Base-by-base conservation (phyloP, 2,888 invertebrate species). In the Aphodius granarius region DNA sequence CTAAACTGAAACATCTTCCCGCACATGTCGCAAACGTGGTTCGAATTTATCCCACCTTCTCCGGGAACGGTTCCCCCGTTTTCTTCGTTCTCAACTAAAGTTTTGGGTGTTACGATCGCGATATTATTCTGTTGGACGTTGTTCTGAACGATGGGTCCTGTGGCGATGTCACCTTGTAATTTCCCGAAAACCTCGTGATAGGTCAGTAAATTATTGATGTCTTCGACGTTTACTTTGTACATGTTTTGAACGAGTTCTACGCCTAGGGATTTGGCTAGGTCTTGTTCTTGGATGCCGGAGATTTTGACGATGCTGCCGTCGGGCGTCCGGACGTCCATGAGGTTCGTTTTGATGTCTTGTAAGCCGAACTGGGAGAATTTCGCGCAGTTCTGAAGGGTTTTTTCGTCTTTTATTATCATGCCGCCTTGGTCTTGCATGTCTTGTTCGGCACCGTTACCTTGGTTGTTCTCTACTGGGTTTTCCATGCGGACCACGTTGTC, bases 1-100 rank as follows among this genome's bases (percentile, higher is more conserved):
- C 95, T 92, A 86, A 94, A 95, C 83, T 94, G 94, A 87, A 95
- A 95, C 88, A 94, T 93, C 88, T 95, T 95, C 73, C 94, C 94
- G 83, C 95, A 95, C 77, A 95, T 91, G 86, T 95, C 95, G 86
- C 95, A 95, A 17, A 93, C 90, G 86, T 95, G 95, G 78, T 78
- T 89, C 18, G 92, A 92, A 22, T 88, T 88, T 16, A 89, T 88
- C 3, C 91, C 92, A 16, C 90, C 89, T 73, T 91, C 92, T 4
- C 89, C 86, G 80, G 91, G 87, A n/a, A 89, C 88, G 2, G 91
- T 89, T 2, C 90, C 89, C 0, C 90, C 83, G 76, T 87, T 88
- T 63, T 87, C 89, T 72, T 91, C 91, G 19, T 89, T 89, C 78
- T 89, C 89, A 63, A 81, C 86, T 79, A 89, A 85, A 17, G 87